A percentile compares a stretch with the other conserved stretches of the same genome.
Evolutionary conservation across 2,888 invertebrate genomes (phyloP).

Genomic region (Parasteatoda lunata): DNA sequence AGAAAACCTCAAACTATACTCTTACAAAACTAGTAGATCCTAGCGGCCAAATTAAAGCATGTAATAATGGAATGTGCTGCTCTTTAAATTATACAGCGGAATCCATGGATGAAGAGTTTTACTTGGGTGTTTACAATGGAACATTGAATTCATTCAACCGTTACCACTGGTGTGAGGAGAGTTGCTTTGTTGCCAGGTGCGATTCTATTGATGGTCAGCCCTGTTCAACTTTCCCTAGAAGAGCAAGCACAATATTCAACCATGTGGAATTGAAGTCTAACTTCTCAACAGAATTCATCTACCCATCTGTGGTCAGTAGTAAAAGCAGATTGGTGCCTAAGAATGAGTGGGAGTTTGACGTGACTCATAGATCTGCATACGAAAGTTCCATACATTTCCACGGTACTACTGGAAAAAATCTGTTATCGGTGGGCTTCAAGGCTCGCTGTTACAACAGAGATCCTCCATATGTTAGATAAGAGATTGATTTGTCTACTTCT

Average conservation of each 20-base stretch:
- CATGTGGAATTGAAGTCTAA: slow-evolving; percentile 21
- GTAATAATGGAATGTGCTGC: slow-evolving; percentile 68
- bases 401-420: not conserved
- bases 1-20: slow-evolving; percentile 38
- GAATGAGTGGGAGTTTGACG: slow-evolving; percentile 17
- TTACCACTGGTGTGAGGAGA: slow-evolving; percentile 45
- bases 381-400: slow-evolving; percentile 4
- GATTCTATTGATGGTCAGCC: slow-evolving; percentile 1
- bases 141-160: not conserved
- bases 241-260: slow-evolving; percentile 32
- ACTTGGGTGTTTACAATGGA: slow-evolving; percentile 62
- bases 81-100: slow-evolving; percentile 48
- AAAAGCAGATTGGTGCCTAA: slow-evolving; percentile 26
- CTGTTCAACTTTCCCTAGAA: slow-evolving; percentile 51
- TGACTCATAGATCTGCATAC: not conserved
- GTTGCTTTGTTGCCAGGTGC: slow-evolving; percentile 52
- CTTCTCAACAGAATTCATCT: slow-evolving; percentile 38
- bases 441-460: slow-evolving; percentile 51
- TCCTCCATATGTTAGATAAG: slow-evolving; percentile 53
- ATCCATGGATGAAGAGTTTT: slow-evolving; percentile 32
- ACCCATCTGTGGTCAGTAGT: slow-evolving; percentile 32
- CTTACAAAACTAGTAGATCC: slow-evolving; percentile 21
- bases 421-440: slow-evolving; percentile 29
- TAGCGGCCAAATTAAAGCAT: slow-evolving; percentile 30
- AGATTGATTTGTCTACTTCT: no score